A percentile compares a stretch with the other conserved stretches of the same genome.
These are phyloP conservation scores for Drosophila prostipennis DNA, from an alignment of 2,888 invertebrate genomes.

Conservation along the genomic window DNA sequence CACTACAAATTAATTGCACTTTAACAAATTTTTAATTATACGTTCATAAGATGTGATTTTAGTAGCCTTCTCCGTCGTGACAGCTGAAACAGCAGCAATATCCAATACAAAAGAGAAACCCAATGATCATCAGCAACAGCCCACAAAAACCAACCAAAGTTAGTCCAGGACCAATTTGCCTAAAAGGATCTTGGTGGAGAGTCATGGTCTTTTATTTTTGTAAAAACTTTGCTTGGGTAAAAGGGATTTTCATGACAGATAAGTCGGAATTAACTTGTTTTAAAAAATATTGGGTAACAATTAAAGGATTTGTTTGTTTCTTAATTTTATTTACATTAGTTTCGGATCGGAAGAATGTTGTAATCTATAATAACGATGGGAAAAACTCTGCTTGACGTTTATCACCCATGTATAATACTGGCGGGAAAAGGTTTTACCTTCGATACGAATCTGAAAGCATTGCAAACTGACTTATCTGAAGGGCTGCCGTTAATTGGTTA, in stretches of 20 bases:
- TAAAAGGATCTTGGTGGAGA: neutral
- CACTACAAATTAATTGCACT: too few relatives aligned
- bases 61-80: neutral
- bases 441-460: conserved; percentile 70
- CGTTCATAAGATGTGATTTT: neutral
- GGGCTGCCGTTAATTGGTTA: conserved; percentile 57
- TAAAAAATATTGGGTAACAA: too few relatives aligned
- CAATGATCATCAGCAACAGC: neutral
- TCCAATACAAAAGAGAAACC: neutral
- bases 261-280: neutral
- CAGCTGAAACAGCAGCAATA: conserved; percentile 17
- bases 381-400: neutral
- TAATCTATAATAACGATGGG: neutral
- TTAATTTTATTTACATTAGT: neutral
- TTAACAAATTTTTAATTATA: too few relatives aligned
- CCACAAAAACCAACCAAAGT: neutral
- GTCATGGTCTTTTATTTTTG: neutral
- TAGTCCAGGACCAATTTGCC: neutral
- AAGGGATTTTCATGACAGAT: neutral
- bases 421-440: conserved; percentile 45
- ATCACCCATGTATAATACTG: neutral
- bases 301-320: too few relatives aligned
- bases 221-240: neutral
- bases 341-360: neutral
- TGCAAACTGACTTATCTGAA: conserved; percentile 61